Conservation (phyloP, 2,888 invertebrate species). For the Dicyrtomina minuta region DNA sequence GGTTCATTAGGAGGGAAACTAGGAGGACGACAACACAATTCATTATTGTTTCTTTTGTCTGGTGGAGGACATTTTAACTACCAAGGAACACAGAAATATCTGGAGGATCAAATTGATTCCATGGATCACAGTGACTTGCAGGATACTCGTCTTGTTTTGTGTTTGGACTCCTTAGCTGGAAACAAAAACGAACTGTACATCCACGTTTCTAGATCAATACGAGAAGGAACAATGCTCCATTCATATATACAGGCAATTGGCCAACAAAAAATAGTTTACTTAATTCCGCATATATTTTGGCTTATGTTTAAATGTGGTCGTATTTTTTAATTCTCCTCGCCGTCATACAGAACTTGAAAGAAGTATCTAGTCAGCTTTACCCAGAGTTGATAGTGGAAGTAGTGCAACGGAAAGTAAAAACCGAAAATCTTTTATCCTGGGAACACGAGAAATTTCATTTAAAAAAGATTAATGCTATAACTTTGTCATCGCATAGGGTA, state of each 20-base stretch:
- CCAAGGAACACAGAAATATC: constrained; percentile 92
- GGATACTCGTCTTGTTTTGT: constrained; percentile 87
- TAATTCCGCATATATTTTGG: constrained; percentile 17
- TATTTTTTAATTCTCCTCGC: constrained; percentile 9
- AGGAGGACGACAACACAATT: constrained; percentile 65
- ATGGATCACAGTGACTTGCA: constrained; percentile 59
- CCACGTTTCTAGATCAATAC: constrained; percentile 96
- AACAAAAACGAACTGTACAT: constrained; percentile 69
- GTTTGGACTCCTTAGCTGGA: constrained; percentile 71
- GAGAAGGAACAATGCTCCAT: constrained; percentile 73
- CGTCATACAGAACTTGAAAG: constrained; percentile 66
- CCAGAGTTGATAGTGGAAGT: constrained; percentile 64
- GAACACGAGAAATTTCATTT: constrained; percentile 97
- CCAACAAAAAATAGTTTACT: neutral
- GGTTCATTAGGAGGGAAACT: constrained; percentile 59
- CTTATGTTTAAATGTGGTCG: neutral
- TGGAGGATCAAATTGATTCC: constrained; percentile 84
- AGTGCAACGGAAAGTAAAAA: constrained; percentile 92
- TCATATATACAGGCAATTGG: constrained; percentile 58
- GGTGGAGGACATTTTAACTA: constrained; percentile 93
- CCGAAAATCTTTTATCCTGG: constrained; percentile 89
- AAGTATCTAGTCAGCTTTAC: constrained; percentile 59
- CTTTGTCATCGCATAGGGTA: constrained; percentile 46
- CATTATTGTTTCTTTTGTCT: constrained; percentile 80
- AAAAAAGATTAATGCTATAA: constrained; percentile 61